phyloP scores from a whole-genome alignment of 2,113 vertebrate genomes.

The Thamnaconus septentrionalis region DNA sequence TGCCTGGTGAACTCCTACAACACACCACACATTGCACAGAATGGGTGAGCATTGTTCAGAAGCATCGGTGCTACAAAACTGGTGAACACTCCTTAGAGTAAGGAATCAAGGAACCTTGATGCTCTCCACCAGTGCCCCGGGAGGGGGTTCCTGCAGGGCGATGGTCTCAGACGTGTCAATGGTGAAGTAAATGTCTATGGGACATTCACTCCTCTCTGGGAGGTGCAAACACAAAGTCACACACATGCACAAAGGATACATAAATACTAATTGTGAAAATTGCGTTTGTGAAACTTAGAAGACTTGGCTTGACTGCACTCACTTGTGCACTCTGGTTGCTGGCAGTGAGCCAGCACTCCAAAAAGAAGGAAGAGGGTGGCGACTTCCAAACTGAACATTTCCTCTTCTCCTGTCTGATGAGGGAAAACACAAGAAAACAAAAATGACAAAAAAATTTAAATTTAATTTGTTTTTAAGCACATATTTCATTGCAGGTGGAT shows the following conservation, averaged over 20 bases:
- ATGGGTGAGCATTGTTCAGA: not conserved
- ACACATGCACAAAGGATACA: not conserved
- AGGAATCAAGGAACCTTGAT: constrained; percentile 74
- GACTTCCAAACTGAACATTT: constrained; percentile 63
- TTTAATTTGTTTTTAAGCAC: not conserved
- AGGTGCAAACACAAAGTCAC: constrained; percentile 3
- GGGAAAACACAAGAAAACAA: constrained; percentile 1
- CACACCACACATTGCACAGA: not conserved
- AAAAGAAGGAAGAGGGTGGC: constrained; percentile 57
- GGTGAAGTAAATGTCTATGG: constrained; percentile 88
- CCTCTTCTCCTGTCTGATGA: constrained; percentile 51
- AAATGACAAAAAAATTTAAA: not conserved
- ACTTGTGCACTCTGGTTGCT: constrained; percentile 54
- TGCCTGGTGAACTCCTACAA: constrained; percentile 72
- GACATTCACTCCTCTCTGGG: constrained; percentile 83
- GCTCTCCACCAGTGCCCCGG: constrained; percentile 84
- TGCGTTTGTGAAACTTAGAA: not conserved
- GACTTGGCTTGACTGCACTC: constrained; percentile 37
- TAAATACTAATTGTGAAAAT: not conserved
- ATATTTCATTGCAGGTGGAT: not conserved
- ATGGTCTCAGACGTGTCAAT: constrained; percentile 97
- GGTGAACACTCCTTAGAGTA: too few relatives aligned
- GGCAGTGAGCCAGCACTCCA: constrained; percentile 46
- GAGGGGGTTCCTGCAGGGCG: constrained; percentile 88
- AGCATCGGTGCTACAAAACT: not conserved